Percentiles rank a stretch among this genome's conserved stretches.
Evolutionary conservation across 2,888 invertebrate species (phyloP).

Genomic region (Perizoma flavofasciatum): DNA sequence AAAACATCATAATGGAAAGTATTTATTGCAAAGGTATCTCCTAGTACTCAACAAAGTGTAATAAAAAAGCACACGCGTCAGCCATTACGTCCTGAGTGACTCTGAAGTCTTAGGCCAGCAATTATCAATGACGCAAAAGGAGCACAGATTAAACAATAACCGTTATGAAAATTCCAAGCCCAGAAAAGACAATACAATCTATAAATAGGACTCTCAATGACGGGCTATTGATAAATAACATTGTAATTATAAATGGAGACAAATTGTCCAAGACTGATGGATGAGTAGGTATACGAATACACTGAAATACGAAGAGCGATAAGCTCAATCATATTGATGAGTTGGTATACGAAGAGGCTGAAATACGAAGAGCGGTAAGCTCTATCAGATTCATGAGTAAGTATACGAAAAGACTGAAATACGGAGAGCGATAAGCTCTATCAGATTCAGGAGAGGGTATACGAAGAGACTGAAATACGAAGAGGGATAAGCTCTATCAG

Average conservation of each 20-base stretch:
- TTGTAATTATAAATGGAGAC: slow-evolving; percentile 15
- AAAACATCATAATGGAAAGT: background rate
- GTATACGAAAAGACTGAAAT: too few relatives aligned
- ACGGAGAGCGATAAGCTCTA: too few relatives aligned
- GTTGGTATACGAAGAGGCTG: too few relatives aligned
- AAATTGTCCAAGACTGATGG: slow-evolving; percentile 5
- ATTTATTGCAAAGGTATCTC: background rate
- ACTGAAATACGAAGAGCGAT: too few relatives aligned
- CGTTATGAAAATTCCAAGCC: background rate
- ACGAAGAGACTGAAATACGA: too few relatives aligned
- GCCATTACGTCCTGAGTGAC: slow-evolving; percentile 17
- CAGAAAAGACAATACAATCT: slow-evolving; percentile 19
- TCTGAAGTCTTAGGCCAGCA: background rate
- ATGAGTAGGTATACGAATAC: background rate
- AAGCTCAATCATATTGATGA: too few relatives aligned
- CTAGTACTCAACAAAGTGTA: slow-evolving; percentile 12
- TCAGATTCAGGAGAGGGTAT: too few relatives aligned
- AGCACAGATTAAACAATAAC: slow-evolving; percentile 3
- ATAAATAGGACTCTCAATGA: slow-evolving; percentile 20
- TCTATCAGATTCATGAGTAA: too few relatives aligned
- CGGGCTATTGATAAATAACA: slow-evolving; percentile 11
- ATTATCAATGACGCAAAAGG: slow-evolving; percentile 19
- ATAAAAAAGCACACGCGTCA: slow-evolving; percentile 20
- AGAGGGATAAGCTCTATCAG: too few relatives aligned
- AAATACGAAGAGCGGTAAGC: too few relatives aligned